Evolutionary conservation across 1,140 invertebrate species (phyloP).

Genomic region (Wasmannia auropunctata): DNA sequence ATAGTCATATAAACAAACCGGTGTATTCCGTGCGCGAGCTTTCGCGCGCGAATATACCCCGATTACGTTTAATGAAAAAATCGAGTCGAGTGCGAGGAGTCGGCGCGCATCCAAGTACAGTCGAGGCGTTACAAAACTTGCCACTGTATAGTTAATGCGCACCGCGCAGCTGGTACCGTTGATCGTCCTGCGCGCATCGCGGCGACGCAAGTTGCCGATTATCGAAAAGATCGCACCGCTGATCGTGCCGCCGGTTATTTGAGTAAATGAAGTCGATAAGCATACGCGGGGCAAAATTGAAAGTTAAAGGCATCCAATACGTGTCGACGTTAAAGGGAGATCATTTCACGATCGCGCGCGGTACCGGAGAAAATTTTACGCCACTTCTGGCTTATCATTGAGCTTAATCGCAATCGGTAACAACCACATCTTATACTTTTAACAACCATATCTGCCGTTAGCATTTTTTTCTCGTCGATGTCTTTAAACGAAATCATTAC

Average conservation of each 20-base stretch:
- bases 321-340: constrained; percentile 18
- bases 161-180: constrained; percentile 59
- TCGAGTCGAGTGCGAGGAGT: constrained; percentile 3
- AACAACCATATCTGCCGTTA: neutral
- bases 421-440: no score
- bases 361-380: constrained; percentile 19
- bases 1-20: constrained; percentile 25
- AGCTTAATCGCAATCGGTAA: constrained; percentile 10
- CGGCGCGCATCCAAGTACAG: neutral
- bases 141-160: neutral
- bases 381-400: constrained; percentile 25
- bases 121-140: neutral
- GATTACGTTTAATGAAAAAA: constrained; percentile 55
- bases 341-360: neutral
- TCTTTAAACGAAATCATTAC: constrained; percentile 13
- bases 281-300: constrained; percentile 51
- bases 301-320: constrained; percentile 3
- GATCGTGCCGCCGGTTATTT: constrained; percentile 54
- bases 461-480: neutral
- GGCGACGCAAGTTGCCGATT: constrained; percentile 17
- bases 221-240: constrained; percentile 56
- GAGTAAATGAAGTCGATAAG: constrained; percentile 59
- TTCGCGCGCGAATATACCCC: constrained; percentile 20
- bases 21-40: neutral
- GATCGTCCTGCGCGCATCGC: neutral